Evolutionary conservation across 2,797 vertebrate species (phyloP), one percentile per base, ranked within the genome.

Genomic region (Coregonus suidteri): DNA sequence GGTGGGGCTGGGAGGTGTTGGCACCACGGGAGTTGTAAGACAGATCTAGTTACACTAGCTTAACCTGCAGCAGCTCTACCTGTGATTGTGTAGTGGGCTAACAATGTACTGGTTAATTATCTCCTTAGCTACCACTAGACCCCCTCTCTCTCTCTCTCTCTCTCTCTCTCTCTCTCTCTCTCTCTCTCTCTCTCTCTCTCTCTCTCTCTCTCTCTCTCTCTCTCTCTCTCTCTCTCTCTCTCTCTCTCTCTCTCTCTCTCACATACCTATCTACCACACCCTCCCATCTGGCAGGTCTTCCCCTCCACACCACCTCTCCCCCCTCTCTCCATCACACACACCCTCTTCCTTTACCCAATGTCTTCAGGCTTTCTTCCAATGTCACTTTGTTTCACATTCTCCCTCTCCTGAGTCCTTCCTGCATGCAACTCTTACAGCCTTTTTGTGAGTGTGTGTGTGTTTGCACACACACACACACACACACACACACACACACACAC

Each of bases 21-120:
- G 53, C 53, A 56, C 18, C n/a, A 62, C 2, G 56, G 56, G 56
- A 62, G 18, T 62, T n/a, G 56, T 62, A 9, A 62, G n/a, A 59
- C 56, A 59, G 56, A 59, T 59, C 15, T 59, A 18, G 54, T n/a
- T 59, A 9, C 53, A 59, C 20, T 59, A 20, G 56, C 56, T 59
- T 59, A 59, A n/a, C 2, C n/a, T 6, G n/a, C n/a, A 59, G 56
- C 56, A 20, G 56, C 6, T 59, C 56, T 6, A 59, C 56, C 56
- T 59, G 56, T 20, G n/a, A 75, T 80, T 59, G 20, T 68, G 76
- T 75, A 82, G 76, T 79, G 76, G 81, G 81, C 75, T 75, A 76
- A 75, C 73, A 81, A 52, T 81, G 68, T 37, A 11, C 75, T 81
- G 77, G 78, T 80, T 88, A 83, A 86, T 77, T 82, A 76, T 71